phyloP scores from a whole-genome alignment of 2,113 vertebrate genomes.

The Ranitomeya variabilis region DNA sequence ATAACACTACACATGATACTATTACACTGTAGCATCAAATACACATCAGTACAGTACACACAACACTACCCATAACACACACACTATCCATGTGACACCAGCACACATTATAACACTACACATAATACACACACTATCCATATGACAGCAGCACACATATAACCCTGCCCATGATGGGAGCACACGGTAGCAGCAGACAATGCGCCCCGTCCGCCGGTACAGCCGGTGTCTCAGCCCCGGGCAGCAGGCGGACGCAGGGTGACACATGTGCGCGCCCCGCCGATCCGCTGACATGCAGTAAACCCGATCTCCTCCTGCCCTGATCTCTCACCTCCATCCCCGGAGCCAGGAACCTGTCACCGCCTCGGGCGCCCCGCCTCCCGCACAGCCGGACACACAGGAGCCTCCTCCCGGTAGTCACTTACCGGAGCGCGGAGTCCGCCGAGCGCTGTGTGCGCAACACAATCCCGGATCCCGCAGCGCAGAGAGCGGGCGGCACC shows the following conservation, averaged over 20 bases:
- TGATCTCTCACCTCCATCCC: constrained; percentile 39
- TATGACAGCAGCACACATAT: too few species aligned
- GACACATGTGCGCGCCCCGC: neutral
- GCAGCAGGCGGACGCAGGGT: neutral
- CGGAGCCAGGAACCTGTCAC: constrained; percentile 45
- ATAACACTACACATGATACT: too few species aligned
- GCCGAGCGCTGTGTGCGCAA: neutral
- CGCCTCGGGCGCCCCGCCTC: neutral
- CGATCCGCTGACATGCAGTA: constrained; percentile 7
- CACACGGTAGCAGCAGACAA: neutral
- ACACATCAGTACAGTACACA: too few species aligned
- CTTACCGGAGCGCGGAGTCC: constrained; percentile 23
- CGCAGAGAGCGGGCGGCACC: constrained; percentile 40
- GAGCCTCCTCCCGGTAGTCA: neutral
- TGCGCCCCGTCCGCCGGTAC: neutral
- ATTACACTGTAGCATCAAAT: too few species aligned
- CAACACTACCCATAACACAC: too few species aligned
- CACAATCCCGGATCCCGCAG: constrained; percentile 23
- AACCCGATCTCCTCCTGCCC: constrained; percentile 20
- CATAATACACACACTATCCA: too few species aligned
- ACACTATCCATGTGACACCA: too few species aligned
- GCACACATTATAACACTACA: too few species aligned
- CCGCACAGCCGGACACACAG: neutral
- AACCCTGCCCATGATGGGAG: too few species aligned
- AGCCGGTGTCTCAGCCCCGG: neutral